These are phyloP conservation scores for Megalops cyprinoides DNA, from an alignment of 2,797 vertebrate genomes.

Conservation along the genomic window DNA sequence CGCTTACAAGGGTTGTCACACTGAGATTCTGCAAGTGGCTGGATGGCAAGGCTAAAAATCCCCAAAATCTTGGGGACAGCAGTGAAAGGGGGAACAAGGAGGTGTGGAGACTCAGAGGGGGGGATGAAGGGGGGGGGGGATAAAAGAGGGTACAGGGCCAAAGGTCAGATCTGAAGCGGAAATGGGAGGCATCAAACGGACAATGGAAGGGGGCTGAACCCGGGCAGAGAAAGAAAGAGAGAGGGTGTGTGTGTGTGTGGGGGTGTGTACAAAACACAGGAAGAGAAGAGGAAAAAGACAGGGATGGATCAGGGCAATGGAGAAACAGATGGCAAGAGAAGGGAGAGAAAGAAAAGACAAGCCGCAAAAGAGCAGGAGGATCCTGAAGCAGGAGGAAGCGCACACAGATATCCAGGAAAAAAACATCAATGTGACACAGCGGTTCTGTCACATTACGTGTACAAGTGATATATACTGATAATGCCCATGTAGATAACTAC, in stretches of 20 bases:
- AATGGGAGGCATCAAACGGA: conserved; percentile 66
- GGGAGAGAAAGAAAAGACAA: conserved; percentile 46
- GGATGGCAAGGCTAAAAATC: conserved; percentile 75
- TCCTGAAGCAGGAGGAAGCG: conserved; percentile 39
- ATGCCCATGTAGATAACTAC: neutral
- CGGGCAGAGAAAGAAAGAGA: conserved; percentile 66
- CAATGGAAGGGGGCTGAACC: conserved; percentile 68
- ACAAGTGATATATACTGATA: neutral
- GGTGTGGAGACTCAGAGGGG: conserved; percentile 65
- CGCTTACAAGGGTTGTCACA: conserved; percentile 70
- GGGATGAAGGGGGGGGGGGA: conserved; percentile 20
- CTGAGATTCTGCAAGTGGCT: conserved; percentile 71
- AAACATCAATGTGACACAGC: neutral
- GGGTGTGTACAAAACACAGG: conserved; percentile 70
- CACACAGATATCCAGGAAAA: conserved; percentile 17
- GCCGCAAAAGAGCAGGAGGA: conserved; percentile 26
- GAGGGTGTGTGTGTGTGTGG: conserved; percentile 46
- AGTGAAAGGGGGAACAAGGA: conserved; percentile 71
- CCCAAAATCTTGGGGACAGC: conserved; percentile 52
- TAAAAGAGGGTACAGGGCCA: conserved; percentile 62
- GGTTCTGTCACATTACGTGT: neutral
- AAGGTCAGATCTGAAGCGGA: conserved; percentile 69
- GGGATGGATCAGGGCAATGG: conserved; percentile 63
- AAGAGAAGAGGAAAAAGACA: conserved; percentile 75
- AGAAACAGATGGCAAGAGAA: conserved; percentile 74